Percentiles rank a stretch among this genome's conserved stretches.
Evolutionary conservation across 2,113 vertebrate genomes (phyloP).

Genomic region (Gymnarchus niloticus): DNA sequence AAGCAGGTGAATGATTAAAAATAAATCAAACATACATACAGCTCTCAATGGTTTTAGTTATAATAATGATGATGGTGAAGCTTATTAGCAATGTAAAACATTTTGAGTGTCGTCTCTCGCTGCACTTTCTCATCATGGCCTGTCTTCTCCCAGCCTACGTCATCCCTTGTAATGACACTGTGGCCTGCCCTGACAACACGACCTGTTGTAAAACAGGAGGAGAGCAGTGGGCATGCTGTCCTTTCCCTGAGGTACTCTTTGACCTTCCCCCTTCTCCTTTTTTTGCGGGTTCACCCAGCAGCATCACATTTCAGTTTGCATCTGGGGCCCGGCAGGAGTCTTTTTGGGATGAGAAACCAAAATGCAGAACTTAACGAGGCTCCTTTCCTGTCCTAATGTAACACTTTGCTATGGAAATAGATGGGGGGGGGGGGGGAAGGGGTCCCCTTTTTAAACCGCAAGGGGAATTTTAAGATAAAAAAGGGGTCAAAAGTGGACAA

Average conservation of each 20-base stretch:
- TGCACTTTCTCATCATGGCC: background rate
- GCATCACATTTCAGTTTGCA: background rate
- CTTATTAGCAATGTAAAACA: background rate
- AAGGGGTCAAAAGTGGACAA: no score
- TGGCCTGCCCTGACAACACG: slow-evolving; percentile 58
- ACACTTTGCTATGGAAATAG: background rate
- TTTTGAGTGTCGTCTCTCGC: background rate
- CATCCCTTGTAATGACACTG: slow-evolving; percentile 55
- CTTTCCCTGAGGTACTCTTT: slow-evolving; percentile 46
- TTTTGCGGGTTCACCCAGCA: background rate
- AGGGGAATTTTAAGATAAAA: no score
- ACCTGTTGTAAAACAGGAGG: slow-evolving; percentile 66
- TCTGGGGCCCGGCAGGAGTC: background rate
- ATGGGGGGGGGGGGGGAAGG: no score
- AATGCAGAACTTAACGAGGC: background rate
- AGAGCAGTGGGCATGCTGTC: slow-evolving; percentile 65
- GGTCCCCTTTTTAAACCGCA: no score
- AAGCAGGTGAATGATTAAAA: background rate
- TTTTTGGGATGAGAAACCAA: background rate
- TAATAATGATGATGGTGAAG: background rate
- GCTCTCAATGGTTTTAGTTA: background rate
- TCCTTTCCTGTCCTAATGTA: background rate
- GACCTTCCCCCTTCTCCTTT: background rate
- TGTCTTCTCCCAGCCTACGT: slow-evolving; percentile 23
- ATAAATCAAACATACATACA: background rate